Evolutionary conservation across 2,113 vertebrate genomes (phyloP), one percentile per base, ranked within the genome.

Genomic region (Cyphomyrus plagiostoma): DNA sequence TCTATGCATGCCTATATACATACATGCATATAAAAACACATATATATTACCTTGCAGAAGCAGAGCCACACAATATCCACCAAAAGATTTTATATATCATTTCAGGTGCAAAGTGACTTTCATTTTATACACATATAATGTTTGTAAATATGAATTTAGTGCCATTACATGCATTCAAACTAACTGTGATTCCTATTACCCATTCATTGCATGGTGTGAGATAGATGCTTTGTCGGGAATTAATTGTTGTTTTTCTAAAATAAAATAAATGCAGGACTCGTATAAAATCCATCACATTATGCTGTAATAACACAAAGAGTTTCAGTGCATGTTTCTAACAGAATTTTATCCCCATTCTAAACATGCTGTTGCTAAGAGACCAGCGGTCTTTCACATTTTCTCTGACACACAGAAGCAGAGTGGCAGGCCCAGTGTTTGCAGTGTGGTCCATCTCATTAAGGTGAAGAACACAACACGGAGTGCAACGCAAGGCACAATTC

Each of bases 301-400:
- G n/a, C 85, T 56, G 48, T 9, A 86, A 56, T 52, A 87, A 87
- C 7, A 53, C 85, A 52, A 53, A 87, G 50, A 35, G 50, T 87
- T 26, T 87, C 85, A 53, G n/a, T 50, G 56, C 88, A 90, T 93
- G 90, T 91, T 93, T 92, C 91, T 90, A 23, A 56, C 91, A 11
- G n/a, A 91, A 91, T 92, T 90, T 90, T 91, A 87, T 86, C 92
- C 90, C 92, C 90, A 90, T 91, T 91, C 15, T 92, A 93, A 93
- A 92, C 89, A 89, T 93, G 93, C 93, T 93, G 94, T 94, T 94
- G 94, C 94, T 94, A 94, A 93, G 94, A 94, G 93, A 94, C 94
- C 89, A 92, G 84, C 90, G 85, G 26, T 87, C 74, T 89, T 88
- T 92, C 92, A 91, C 93, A 90, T 91, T 91, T 86, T 91, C 92